Percentiles rank a stretch among this genome's conserved stretches.
These are phyloP conservation scores for Hydrozoanthus gracilis DNA, from an alignment of 92 coral and sea anemone genomes.

Conservation along the genomic window DNA sequence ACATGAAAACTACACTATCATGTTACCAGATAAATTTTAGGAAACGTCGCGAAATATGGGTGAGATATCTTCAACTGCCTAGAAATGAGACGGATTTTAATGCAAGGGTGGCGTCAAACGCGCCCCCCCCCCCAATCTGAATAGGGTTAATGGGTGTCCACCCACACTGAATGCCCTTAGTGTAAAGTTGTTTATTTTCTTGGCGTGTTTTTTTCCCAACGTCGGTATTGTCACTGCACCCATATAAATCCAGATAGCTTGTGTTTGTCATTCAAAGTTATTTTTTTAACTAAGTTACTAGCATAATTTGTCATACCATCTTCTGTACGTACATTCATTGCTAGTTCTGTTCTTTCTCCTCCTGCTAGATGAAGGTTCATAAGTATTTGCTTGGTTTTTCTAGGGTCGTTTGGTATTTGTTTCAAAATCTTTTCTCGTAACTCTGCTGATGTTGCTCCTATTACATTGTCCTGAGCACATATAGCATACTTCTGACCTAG, in stretches of 20 bases:
- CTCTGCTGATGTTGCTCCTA: constrained; percentile 55
- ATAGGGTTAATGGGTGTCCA: constrained; percentile 82
- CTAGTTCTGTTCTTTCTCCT: constrained; percentile 40
- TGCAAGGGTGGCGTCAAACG: too few species aligned
- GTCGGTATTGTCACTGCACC: constrained; percentile 43
- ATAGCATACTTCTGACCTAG: constrained; percentile 57
- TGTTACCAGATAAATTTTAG: too few species aligned
- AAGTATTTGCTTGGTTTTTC: constrained; percentile 65
- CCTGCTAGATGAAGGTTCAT: constrained; percentile 59
- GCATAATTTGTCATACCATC: background rate
- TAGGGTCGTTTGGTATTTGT: constrained; percentile 61
- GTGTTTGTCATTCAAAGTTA: too few species aligned
- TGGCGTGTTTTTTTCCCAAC: constrained; percentile 1
- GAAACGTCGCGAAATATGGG: too few species aligned
- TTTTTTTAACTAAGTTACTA: constrained; percentile 18
- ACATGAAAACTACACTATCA: too few species aligned
- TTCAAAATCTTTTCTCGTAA: constrained; percentile 53
- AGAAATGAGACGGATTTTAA: too few species aligned
- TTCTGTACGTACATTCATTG: constrained; percentile 37
- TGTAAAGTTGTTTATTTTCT: constrained; percentile 48
- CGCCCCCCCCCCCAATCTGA: too few species aligned
- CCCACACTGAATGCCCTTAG: constrained; percentile 57
- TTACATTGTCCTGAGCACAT: constrained; percentile 43
- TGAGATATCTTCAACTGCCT: too few species aligned
- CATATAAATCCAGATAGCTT: too few species aligned